phyloP scores from a whole-genome alignment of 30 jellyfish, hydroid and myxozoan genomes.

The Pseudorhiza aurosa region DNA sequence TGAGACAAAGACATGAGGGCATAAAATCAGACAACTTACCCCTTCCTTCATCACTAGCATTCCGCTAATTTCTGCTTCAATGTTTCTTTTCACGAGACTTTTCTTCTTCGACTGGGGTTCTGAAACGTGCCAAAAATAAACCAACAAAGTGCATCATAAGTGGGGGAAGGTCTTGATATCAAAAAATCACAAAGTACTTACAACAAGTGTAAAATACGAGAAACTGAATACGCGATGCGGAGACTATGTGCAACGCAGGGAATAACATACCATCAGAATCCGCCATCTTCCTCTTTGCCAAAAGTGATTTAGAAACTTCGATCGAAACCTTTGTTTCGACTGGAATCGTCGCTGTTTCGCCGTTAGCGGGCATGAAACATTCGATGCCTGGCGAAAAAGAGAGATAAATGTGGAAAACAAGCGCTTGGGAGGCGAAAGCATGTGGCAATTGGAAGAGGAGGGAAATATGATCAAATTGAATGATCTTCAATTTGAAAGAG shows the following conservation, averaged over 20 bases:
- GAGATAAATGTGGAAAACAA: too few species aligned
- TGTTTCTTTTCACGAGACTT: constrained; percentile 78
- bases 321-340: constrained; percentile 66
- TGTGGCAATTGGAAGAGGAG: too few species aligned
- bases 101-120: constrained; percentile 67
- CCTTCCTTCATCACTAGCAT: constrained; percentile 85
- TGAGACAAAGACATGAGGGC: background rate
- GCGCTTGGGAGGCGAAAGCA: too few species aligned
- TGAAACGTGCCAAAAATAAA: background rate
- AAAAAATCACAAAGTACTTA: too few species aligned
- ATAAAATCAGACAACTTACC: constrained; percentile 41
- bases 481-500: too few species aligned
- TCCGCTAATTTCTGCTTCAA: constrained; percentile 85
- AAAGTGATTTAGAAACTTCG: constrained; percentile 68
- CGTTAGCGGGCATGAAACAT: constrained; percentile 98
- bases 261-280: constrained; percentile 71
- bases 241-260: too few species aligned
- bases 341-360: constrained; percentile 83
- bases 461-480: too few species aligned
- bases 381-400: too few species aligned
- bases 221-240: too few species aligned
- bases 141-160: too few species aligned
- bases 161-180: too few species aligned
- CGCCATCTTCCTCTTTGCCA: constrained; percentile 32
- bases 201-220: too few species aligned